Base-by-base conservation (phyloP, 2,113 vertebrate species). In the Neodontobutis hainanensis region DNA sequence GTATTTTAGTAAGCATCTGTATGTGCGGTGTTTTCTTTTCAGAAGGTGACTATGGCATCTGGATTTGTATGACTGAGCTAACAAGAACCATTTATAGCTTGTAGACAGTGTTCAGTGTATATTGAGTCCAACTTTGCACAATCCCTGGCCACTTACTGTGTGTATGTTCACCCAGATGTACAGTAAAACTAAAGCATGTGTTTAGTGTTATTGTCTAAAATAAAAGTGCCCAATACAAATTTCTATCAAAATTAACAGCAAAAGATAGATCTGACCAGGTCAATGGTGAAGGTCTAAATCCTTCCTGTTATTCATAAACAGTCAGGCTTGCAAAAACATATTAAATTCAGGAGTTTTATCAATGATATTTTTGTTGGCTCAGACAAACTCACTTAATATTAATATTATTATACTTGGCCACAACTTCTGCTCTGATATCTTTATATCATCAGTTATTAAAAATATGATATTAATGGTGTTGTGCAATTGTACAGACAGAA, bases 371-470 rank as follows among this genome's bases (percentile, higher is more conserved):
- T 51, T 58, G 34, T 80, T 82, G 83, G 78, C 65, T 3, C 47
- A 11, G 36, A 51, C 27, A 10, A 9, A 2, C 36, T 32, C 61
- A 56, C 67, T 81, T 58, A 51, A 79, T 71, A 80, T 64, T 75
- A 43, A 80, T 50, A 58, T 57, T 73, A 62, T 81, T 86, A 78
- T 50, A 70, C 68, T 85, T 85, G 78, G 81, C 78, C 34, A 34
- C 44, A 48, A 68, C 9, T 14, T 68, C 16, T n/a, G 67, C 40
- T 58, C 27, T 48, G 56, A 59, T 80, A 75, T 82, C 69, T 74
- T 70, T 80, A 70, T 82, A 78, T 71, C 64, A 70, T 73, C 72
- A 73, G 43, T 79, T 65, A 62, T 69, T 43, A 45, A 45, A 46
- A 73, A 46, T 71, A 32, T 32, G 59, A 52, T 58, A 65, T 80